These are phyloP conservation scores for Raja brachyura DNA, from an alignment of 2,113 vertebrate species.

Conservation along the genomic window DNA sequence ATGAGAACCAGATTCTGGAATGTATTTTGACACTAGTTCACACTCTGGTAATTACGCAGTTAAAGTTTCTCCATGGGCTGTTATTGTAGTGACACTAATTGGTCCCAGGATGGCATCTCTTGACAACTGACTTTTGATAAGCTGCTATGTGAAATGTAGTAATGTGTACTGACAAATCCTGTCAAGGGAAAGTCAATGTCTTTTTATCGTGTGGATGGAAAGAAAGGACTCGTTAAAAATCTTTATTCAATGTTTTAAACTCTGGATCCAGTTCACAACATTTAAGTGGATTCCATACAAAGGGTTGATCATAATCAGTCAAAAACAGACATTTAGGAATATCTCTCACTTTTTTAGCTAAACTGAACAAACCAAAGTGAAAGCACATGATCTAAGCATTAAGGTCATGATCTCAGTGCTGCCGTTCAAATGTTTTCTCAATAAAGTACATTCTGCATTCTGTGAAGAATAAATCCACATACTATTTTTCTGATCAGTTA, in stretches of 20 bases:
- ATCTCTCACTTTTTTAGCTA: background rate
- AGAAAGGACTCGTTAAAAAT: background rate
- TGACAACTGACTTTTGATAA: background rate
- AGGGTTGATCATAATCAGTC: background rate
- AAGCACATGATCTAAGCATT: background rate
- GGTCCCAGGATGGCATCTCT: background rate
- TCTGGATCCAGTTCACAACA: background rate
- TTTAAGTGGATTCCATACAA: no score
- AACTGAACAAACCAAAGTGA: no score
- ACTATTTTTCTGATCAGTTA: background rate
- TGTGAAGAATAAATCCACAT: background rate
- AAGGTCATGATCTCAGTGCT: background rate
- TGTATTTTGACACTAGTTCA: background rate
- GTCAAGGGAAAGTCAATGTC: background rate
- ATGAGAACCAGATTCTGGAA: background rate
- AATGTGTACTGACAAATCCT: background rate
- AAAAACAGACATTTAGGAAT: background rate
- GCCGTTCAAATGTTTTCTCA: background rate
- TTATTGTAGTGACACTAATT: constrained; percentile 2
- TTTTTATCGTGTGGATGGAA: background rate
- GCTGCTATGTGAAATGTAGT: background rate
- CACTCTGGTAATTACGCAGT: background rate
- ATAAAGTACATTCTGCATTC: background rate
- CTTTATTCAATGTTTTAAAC: background rate
- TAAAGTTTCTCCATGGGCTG: background rate